A percentile compares a stretch with the other conserved stretches of the same genome.
phyloP scores from a whole-genome alignment of 23 tunicate species.

The Styela clava region DNA sequence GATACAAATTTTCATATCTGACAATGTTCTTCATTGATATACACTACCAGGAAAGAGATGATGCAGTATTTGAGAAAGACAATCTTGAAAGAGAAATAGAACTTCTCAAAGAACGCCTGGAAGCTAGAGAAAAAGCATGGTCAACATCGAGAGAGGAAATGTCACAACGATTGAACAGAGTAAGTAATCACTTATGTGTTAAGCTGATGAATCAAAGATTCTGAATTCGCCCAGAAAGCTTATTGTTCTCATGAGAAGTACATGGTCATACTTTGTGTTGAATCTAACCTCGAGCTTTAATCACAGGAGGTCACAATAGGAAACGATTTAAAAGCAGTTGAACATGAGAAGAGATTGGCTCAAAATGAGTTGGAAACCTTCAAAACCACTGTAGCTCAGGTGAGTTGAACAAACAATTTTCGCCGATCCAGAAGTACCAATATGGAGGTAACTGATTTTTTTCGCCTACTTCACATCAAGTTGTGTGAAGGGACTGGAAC shows the following conservation, averaged over 20 bases:
- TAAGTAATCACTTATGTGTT: too few relatives aligned
- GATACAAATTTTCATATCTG: too few relatives aligned
- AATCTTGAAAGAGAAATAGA: constrained; percentile 63
- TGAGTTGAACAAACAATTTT: neutral
- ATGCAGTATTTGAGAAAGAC: constrained; percentile 48
- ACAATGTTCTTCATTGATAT: too few relatives aligned
- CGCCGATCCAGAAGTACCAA: too few relatives aligned
- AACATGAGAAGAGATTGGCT: constrained; percentile 51
- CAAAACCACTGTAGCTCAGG: constrained; percentile 76
- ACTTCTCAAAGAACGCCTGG: constrained; percentile 54
- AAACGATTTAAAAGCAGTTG: constrained; percentile 62
- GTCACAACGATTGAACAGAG: constrained; percentile 51
- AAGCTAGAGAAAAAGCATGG: constrained; percentile 74
- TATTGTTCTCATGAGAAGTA: neutral
- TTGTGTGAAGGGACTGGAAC: too few relatives aligned
- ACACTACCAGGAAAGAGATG: constrained; percentile 83
- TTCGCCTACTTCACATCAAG: too few relatives aligned
- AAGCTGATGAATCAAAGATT: too few relatives aligned
- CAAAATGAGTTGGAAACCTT: constrained; percentile 67
- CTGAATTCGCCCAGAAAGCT: neutral
- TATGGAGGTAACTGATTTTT: too few relatives aligned
- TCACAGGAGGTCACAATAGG: constrained; percentile 44
- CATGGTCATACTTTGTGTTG: too few relatives aligned
- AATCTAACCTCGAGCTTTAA: too few relatives aligned
- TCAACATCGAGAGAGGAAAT: constrained; percentile 72